Evolutionary conservation across 2,113 vertebrate species (phyloP), one percentile per base, ranked within the genome.

Genomic region (Bagarius yarrelli): DNA sequence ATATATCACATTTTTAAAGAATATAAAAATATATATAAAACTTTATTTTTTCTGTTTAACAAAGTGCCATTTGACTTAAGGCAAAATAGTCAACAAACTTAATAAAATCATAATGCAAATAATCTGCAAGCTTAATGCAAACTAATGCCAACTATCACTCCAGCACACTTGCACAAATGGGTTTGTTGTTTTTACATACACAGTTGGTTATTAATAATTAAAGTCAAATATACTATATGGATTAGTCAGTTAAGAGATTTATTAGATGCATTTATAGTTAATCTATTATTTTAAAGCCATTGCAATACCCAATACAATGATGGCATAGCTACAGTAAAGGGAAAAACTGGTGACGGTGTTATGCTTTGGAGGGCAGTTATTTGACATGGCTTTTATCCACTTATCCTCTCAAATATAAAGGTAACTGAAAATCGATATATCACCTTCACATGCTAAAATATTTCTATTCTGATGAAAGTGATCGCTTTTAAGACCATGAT

Each of bases 371-470:
- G 21, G 9, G 11, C 11, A 66, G 44, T 71, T 71, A 27, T 71
- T 30, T 30, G 23, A 71, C 9, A 52, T 53, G 8, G 15, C 18
- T 50, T 71, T 3, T 25, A 19, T 19, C 47, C 15, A 18, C 25
- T 72, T 30, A 16, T 53, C 47, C 47, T 72, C 47, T 71, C 12
- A 52, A 47, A 52, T 8, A 16, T 50, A 70, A 70, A 50, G n/a
- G 5, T 25, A 70, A 70, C 67, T 70, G 40, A 13, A 47, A 67
- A 44, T 69, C 66, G 44, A 47, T 69, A 69, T 12, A 53, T 72
- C 69, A 52, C 47, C 16, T 53, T 53, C 27, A 53, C 5, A 72
- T 72, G 47, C 15, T 53, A n/a, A 52, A 72, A 53, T 36, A 27
- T 72, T 53, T 53, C 44, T 53, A 21, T 53, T n/a, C 47, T 72